Percentiles rank a stretch among this genome's conserved stretches.
Conservation (phyloP, 2,888 invertebrate genomes). For the Epirrhoe tristata region DNA sequence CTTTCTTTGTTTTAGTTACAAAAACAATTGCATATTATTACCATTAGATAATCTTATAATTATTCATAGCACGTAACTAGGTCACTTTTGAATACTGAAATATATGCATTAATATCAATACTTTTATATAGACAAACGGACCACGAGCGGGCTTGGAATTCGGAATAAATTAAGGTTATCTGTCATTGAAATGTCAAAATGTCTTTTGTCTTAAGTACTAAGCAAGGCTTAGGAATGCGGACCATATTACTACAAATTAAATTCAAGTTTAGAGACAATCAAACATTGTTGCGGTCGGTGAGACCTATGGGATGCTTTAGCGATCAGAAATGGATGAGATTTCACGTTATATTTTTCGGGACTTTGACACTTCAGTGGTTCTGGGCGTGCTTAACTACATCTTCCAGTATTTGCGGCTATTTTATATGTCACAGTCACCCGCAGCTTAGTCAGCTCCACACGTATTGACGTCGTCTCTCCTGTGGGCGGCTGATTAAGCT, state of each 20-base stretch:
- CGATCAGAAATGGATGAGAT: too few relatives aligned
- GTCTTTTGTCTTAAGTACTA: conserved; percentile 2
- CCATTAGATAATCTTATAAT: background rate
- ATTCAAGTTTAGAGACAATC: background rate
- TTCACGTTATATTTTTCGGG: too few relatives aligned
- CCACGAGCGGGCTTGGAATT: conserved; percentile 16
- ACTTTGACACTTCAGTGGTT: too few relatives aligned
- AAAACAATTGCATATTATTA: background rate
- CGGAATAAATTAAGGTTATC: conserved; percentile 12
- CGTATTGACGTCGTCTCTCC: too few relatives aligned
- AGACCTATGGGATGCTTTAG: too few relatives aligned
- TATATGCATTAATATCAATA: background rate
- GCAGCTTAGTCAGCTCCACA: too few relatives aligned
- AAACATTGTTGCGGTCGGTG: background rate
- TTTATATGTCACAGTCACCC: too few relatives aligned
- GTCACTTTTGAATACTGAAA: conserved; percentile 17
- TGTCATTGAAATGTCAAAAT: conserved; percentile 19
- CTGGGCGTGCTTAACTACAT: too few relatives aligned
- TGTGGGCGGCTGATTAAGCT: too few relatives aligned
- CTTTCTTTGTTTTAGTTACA: background rate
- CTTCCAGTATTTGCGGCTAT: too few relatives aligned
- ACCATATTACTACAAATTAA: background rate
- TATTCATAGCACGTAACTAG: conserved; percentile 15
- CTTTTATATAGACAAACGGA: background rate
- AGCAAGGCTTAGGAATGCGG: conserved; percentile 14